Conservation (phyloP, 2,113 vertebrate genomes). For the Chlamydotis undulata region DNA sequence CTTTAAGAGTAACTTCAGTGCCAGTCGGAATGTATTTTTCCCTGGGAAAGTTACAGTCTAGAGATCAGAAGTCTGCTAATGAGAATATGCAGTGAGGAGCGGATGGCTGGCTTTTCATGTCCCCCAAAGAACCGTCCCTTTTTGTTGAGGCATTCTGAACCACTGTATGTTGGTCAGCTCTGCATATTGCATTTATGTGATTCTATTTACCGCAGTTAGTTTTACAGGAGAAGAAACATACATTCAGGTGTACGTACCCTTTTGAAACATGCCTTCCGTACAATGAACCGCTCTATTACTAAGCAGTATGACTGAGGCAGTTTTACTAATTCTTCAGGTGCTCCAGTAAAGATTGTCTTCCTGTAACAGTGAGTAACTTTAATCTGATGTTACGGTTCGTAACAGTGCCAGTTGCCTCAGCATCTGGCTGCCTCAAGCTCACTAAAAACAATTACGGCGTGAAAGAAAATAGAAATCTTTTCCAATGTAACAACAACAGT, state of each 20-base stretch:
- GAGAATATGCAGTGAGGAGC: not conserved
- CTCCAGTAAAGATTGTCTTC: not conserved
- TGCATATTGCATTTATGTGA: not conserved
- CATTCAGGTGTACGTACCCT: not conserved
- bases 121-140: not conserved
- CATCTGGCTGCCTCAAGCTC: not conserved
- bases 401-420: not conserved
- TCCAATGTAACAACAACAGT: not conserved
- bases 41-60: not conserved
- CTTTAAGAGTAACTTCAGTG: not conserved
- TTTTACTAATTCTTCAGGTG: constrained; percentile 2
- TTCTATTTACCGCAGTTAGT: not conserved
- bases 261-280: not conserved
- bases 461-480: not conserved
- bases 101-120: not conserved
- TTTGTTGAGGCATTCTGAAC: not conserved
- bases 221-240: not conserved
- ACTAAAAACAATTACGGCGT: not conserved
- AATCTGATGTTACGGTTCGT: not conserved
- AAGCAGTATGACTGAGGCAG: not conserved
- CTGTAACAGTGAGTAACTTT: not conserved
- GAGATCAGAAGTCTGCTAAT: not conserved
- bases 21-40: not conserved
- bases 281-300: not conserved
- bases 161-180: not conserved